Conservation (phyloP, 1,140 invertebrate genomes). For the Pollicipes pollicipes region DNA sequence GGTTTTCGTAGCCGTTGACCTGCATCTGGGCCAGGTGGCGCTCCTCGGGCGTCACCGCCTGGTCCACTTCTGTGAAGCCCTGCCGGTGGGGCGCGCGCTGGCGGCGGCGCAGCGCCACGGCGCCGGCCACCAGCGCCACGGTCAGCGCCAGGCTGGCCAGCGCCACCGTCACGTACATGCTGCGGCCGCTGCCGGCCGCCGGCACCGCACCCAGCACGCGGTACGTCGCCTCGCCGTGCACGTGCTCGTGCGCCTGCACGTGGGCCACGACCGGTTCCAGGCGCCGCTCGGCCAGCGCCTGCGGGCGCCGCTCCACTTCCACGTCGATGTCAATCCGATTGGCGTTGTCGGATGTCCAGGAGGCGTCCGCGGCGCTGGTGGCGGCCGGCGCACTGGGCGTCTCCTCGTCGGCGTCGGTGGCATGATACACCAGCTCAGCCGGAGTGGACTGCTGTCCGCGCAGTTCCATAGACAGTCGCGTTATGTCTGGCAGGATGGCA, state of each 20-base stretch:
- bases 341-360: neutral
- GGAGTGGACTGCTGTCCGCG: neutral
- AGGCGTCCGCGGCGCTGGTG: neutral
- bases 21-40: conserved; percentile 98
- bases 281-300: neutral
- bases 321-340: neutral
- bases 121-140: conserved; percentile 70
- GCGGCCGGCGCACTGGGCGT: neutral
- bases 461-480: neutral
- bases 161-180: conserved; percentile 54
- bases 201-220: neutral
- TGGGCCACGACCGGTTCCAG: neutral
- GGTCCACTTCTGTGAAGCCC: conserved; percentile 84
- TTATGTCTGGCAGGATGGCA: neutral
- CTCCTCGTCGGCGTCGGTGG: neutral
- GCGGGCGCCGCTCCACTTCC: neutral
- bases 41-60: conserved; percentile 81
- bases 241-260: neutral
- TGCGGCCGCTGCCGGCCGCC: conserved; percentile 36
- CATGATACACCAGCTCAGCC: neutral
- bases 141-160: conserved; percentile 76
- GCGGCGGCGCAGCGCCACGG: conserved; percentile 68
- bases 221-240: neutral
- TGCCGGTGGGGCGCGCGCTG: conserved; percentile 68
- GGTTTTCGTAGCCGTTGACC: conserved; percentile 99